Percentiles rank a stretch among this genome's conserved stretches.
Evolutionary conservation across 2,113 vertebrate species (phyloP).

Genomic region (Nesoenas mayeri): DNA sequence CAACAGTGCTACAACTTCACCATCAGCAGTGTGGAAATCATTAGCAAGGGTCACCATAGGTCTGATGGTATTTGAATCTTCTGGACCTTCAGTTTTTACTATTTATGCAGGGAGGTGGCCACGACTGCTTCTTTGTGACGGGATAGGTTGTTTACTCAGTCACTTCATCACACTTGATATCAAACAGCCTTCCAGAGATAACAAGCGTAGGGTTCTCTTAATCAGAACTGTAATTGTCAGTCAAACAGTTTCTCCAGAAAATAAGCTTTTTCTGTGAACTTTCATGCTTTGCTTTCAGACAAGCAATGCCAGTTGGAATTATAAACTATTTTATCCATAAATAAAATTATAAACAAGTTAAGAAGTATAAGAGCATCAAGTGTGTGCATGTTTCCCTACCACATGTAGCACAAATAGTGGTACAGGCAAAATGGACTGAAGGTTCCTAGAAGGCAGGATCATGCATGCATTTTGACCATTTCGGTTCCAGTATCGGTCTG

Average conservation of each 20-base stretch:
- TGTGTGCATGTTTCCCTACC: neutral
- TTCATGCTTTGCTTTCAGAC: neutral
- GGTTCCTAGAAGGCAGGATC: neutral
- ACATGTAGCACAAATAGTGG: neutral
- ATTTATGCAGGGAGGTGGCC: neutral
- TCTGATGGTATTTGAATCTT: neutral
- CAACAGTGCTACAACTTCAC: neutral
- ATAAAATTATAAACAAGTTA: neutral
- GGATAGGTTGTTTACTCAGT: neutral
- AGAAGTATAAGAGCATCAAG: neutral
- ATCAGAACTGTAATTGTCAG: neutral
- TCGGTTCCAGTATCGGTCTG: neutral
- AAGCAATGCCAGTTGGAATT: neutral
- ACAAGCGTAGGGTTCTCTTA: neutral
- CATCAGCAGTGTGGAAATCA: neutral
- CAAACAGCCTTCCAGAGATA: neutral
- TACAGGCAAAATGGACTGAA: neutral
- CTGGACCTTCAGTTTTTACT: neutral
- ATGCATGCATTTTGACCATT: neutral
- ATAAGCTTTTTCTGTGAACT: neutral
- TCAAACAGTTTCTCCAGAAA: neutral
- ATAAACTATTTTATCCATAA: neutral
- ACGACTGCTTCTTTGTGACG: neutral
- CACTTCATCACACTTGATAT: accelerated
- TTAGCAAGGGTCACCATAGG: neutral